These are phyloP conservation scores for Genyomyrus donnyi DNA, from an alignment of 2,113 vertebrate genomes.

Conservation along the genomic window DNA sequence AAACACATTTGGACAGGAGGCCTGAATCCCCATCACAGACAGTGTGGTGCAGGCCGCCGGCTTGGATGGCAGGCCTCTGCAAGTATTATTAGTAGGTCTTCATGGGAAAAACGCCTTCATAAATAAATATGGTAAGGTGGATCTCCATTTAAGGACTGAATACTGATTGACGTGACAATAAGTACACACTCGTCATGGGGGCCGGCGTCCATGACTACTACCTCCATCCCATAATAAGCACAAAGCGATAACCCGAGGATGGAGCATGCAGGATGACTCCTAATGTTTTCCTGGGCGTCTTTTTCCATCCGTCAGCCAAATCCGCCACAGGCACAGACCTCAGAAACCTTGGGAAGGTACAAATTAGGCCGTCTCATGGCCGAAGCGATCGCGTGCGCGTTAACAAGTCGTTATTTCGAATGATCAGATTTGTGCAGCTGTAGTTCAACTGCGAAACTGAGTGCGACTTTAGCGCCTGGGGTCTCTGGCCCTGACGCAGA, in stretches of 20 bases:
- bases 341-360: neutral
- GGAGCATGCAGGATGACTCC: neutral
- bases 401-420: neutral
- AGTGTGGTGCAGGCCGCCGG: no score
- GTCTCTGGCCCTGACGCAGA: neutral
- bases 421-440: neutral
- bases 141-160: neutral
- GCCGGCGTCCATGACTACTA: neutral
- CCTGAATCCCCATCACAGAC: neutral
- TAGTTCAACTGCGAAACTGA: neutral
- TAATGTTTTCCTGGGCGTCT: neutral
- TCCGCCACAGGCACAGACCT: neutral
- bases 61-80: neutral
- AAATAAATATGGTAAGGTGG: neutral
- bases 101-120: neutral
- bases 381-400: neutral
- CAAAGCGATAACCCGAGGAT: neutral
- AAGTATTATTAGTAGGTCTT: neutral
- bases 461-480: neutral
- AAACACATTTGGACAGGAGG: neutral
- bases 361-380: neutral
- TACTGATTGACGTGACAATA: neutral
- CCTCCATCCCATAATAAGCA: neutral
- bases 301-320: neutral
- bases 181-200: neutral